Percentiles rank a stretch among this genome's conserved stretches.
phyloP scores from a whole-genome alignment of 35 echinoderm and acorn worm species.

The Strongylocentrotus purpuratus region DNA sequence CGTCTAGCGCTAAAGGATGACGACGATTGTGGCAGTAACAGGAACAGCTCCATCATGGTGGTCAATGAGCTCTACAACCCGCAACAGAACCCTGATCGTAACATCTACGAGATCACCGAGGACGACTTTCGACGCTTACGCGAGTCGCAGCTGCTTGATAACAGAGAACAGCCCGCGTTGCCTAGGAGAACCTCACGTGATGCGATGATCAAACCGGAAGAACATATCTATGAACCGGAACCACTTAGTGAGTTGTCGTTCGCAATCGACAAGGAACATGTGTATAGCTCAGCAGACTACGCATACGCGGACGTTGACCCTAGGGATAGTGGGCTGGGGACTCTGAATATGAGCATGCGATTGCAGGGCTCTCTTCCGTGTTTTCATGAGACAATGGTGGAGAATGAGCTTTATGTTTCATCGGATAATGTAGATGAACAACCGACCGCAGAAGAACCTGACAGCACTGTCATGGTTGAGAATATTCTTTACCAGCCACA shows the following conservation, averaged over 20 bases:
- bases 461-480: constrained; percentile 22
- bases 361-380: not conserved
- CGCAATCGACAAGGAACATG: not conserved
- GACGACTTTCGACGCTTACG: not conserved
- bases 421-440: not conserved
- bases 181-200: not conserved
- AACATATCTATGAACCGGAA: constrained; percentile 42
- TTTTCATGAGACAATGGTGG: not conserved
- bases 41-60: not conserved
- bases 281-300: constrained; percentile 28
- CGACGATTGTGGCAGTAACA: not conserved
- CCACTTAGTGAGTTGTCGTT: not conserved
- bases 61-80: constrained; percentile 35
- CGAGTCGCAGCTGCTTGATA: not conserved
- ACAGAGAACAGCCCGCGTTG: not conserved
- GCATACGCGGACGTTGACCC: constrained; percentile 7
- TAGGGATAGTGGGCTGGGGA: constrained; percentile 20
- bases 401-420: constrained; percentile 19
- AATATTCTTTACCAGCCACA: constrained; percentile 30
- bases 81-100: not conserved
- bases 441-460: not conserved
- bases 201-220: not conserved
- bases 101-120: constrained; percentile 27
- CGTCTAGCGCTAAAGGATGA: not conserved
- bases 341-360: not conserved